phyloP scores from a whole-genome alignment of 1,140 invertebrate species.

The Penaeus chinensis region DNA sequence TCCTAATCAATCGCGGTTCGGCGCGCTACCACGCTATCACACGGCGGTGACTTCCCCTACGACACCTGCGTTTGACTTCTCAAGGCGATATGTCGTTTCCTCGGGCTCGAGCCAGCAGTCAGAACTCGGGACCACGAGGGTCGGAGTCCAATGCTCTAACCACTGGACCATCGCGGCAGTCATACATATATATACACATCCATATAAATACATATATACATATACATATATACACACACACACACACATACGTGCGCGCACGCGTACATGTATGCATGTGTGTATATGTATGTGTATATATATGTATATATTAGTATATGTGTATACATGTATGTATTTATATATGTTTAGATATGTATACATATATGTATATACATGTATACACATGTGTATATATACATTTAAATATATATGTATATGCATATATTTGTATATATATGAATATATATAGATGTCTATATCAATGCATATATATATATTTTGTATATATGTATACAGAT shows the following conservation, averaged over 20 bases:
- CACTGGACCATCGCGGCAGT: no score
- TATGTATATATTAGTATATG: background rate
- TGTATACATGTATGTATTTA: background rate
- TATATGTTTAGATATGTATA: background rate
- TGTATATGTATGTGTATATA: background rate
- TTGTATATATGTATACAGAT: background rate
- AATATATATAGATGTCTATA: slow-evolving; percentile 7
- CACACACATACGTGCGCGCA: no score
- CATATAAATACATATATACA: slow-evolving; percentile 6
- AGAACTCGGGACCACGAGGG: no score
- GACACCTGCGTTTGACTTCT: no score
- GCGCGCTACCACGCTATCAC: no score
- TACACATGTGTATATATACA: background rate
- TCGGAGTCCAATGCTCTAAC: no score
- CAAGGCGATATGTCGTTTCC: no score
- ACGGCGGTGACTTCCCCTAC: no score
- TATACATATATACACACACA: slow-evolving; percentile 26
- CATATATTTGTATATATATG: background rate
- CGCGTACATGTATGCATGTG: background rate
- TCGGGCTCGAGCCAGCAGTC: no score
- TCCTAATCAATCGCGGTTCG: no score
- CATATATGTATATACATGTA: background rate
- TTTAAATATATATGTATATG: background rate
- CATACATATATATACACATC: no score
- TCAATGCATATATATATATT: background rate